phyloP scores from a whole-genome alignment of 2,888 invertebrate genomes.

The Amiota minor region DNA sequence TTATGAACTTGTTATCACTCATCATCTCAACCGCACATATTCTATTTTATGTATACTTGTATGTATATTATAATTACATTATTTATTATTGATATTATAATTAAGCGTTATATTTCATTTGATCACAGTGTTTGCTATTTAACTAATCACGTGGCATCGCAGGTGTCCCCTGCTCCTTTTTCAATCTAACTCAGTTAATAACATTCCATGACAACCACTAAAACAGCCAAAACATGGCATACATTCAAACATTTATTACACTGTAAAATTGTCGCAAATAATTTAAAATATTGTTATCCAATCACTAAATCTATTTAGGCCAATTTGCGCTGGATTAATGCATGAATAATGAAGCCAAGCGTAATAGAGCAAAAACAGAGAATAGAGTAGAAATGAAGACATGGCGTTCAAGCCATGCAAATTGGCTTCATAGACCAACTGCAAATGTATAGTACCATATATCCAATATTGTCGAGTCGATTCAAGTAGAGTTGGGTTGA shows the following conservation, averaged over 20 bases:
- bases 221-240: constrained; percentile 15
- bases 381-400: not conserved
- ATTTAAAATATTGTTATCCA: constrained; percentile 59
- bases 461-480: too few relatives aligned
- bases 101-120: constrained; percentile 15
- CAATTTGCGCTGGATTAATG: constrained; percentile 53
- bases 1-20: not conserved
- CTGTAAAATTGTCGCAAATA: constrained; percentile 36
- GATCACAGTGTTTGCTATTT: not conserved
- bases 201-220: not conserved
- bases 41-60: not conserved
- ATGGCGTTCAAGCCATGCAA: not conserved
- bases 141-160: too few relatives aligned
- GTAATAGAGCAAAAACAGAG: not conserved
- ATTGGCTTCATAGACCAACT: not conserved
- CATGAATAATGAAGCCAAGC: constrained; percentile 29
- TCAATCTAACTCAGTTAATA: not conserved
- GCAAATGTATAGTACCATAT: too few relatives aligned
- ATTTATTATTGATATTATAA: constrained; percentile 15
- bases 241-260: not conserved
- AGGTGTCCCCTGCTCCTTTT: not conserved
- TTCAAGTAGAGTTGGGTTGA: too few relatives aligned
- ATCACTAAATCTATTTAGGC: constrained; percentile 52
- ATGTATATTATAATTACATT: not conserved
- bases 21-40: not conserved